Conservation (phyloP, 2,797 vertebrate species). For the Brotula barbata region DNA sequence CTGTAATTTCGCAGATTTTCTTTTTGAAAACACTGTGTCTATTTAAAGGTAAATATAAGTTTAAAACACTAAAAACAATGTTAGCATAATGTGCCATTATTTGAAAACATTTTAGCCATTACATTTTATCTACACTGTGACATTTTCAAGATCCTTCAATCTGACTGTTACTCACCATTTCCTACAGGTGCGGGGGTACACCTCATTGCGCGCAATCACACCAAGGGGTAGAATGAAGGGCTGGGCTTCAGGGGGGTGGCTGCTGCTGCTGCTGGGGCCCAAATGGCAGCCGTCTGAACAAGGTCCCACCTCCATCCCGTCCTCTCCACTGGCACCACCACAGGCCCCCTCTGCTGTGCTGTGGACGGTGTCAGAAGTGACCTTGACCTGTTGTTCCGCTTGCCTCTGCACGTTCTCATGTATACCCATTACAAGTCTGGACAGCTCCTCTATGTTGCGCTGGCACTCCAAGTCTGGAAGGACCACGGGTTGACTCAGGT, state of each 20-base stretch:
- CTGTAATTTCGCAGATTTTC: too few species aligned
- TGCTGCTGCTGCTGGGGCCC: slow-evolving; percentile 26
- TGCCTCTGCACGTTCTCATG: slow-evolving; percentile 85
- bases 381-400: slow-evolving; percentile 31
- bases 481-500: slow-evolving; percentile 85
- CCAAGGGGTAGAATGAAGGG: slow-evolving; percentile 90
- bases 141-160: background rate
- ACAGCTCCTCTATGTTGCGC: slow-evolving; percentile 88
- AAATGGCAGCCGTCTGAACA: slow-evolving; percentile 48
- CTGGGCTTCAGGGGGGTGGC: slow-evolving; percentile 63
- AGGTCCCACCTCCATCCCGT: slow-evolving; percentile 29
- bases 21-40: too few species aligned
- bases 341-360: slow-evolving; percentile 49
- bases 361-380: slow-evolving; percentile 18
- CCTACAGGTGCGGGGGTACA: slow-evolving; percentile 91
- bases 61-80: too few species aligned
- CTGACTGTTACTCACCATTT: slow-evolving; percentile 82
- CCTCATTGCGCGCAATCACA: slow-evolving; percentile 92
- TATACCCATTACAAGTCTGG: slow-evolving; percentile 85
- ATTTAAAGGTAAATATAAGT: too few species aligned
- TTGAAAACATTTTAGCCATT: too few species aligned
- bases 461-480: slow-evolving; percentile 89
- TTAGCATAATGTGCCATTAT: too few species aligned
- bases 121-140: too few species aligned
- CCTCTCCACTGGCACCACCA: slow-evolving; percentile 26